Percentiles rank a stretch among this genome's conserved stretches.
phyloP scores from a whole-genome alignment of 2,797 vertebrate species.

The Trichosurus vulpecula region DNA sequence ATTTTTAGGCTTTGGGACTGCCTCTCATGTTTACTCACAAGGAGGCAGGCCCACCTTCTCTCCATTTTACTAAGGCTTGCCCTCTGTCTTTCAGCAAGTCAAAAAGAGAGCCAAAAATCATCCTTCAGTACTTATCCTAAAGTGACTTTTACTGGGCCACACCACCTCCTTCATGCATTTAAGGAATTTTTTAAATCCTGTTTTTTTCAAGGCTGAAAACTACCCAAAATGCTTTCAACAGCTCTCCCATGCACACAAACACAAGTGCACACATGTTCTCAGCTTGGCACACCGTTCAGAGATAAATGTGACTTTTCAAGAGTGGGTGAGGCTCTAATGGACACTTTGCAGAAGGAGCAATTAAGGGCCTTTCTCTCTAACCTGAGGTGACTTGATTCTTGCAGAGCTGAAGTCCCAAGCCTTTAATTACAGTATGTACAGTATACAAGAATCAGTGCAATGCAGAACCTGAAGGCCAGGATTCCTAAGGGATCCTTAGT shows the following conservation, averaged over 20 bases:
- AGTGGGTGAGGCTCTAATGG: not conserved
- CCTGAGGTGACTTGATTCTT: not conserved
- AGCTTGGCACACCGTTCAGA: not conserved
- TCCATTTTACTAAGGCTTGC: not conserved
- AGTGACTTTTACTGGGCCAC: not conserved
- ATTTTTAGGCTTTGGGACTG: not conserved
- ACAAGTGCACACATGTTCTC: slow-evolving; percentile 1
- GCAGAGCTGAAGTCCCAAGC: not conserved
- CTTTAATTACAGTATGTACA: slow-evolving; percentile 1
- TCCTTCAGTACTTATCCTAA: not conserved
- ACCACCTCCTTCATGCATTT: not conserved
- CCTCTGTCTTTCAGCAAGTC: not conserved
- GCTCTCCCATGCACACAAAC: not conserved
- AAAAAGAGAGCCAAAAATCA: not conserved
- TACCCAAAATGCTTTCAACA: not conserved
- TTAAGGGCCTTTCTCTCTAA: not conserved
- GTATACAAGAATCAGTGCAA: not conserved
- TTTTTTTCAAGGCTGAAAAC: not conserved
- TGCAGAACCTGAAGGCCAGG: not conserved
- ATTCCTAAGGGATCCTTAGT: not conserved
- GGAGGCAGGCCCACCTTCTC: not conserved
- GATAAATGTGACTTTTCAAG: not conserved
- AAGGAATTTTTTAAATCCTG: not conserved
- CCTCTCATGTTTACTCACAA: not conserved
- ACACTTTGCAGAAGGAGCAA: not conserved